Evolutionary conservation across 2,797 vertebrate genomes (phyloP).

Genomic region (Chromis chromis): DNA sequence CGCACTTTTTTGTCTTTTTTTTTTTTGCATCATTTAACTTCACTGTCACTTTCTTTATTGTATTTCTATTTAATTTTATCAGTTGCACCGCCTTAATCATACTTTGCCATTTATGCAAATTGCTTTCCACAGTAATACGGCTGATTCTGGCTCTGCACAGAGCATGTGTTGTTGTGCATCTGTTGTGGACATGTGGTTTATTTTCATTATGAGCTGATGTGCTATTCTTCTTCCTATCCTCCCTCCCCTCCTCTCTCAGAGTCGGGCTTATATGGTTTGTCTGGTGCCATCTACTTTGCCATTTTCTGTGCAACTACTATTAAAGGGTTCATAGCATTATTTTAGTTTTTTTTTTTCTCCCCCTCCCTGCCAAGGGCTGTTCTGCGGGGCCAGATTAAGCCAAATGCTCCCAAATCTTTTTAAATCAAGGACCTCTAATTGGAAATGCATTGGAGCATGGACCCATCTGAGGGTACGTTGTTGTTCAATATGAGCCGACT

Average conservation of each 20-base stretch:
- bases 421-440: constrained; percentile 58
- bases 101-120: constrained; percentile 20
- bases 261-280: constrained; percentile 57
- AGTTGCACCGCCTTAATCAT: not conserved
- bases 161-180: constrained; percentile 37
- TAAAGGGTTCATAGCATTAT: constrained; percentile 47
- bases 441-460: constrained; percentile 57
- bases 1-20: not conserved
- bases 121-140: constrained; percentile 22
- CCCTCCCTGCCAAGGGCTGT: constrained; percentile 41
- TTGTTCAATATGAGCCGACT: constrained; percentile 21
- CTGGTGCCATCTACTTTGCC: constrained; percentile 62
- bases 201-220: constrained; percentile 45
- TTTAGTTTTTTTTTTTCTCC: constrained; percentile 4
- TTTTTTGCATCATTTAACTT: not conserved
- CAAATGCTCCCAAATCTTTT: constrained; percentile 52
- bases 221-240: not conserved
- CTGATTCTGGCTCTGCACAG: constrained; percentile 12
- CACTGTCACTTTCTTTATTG: not conserved
- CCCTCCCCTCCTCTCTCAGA: not conserved
- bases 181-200: constrained; percentile 33
- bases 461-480: constrained; percentile 33
- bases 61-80: not conserved
- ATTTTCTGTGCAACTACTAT: constrained; percentile 45
- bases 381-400: constrained; percentile 28